Conservation (phyloP, 2,113 vertebrate genomes). For the Tamias sibiricus region DNA sequence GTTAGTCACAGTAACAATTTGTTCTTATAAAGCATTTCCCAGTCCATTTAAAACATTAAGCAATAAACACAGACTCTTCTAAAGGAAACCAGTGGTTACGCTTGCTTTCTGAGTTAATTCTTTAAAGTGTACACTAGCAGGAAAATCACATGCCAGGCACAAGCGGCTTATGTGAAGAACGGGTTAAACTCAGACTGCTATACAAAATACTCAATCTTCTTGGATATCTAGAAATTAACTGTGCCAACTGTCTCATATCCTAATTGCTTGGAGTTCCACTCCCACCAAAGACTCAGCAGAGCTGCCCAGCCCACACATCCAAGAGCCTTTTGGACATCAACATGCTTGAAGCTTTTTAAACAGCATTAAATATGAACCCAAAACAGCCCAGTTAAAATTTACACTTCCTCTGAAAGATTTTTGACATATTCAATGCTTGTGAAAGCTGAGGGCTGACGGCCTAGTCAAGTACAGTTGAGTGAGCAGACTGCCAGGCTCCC, state of each 20-base stretch:
- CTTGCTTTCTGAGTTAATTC: slow-evolving; percentile 40
- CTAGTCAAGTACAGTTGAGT: slow-evolving; percentile 92
- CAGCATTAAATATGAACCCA: slow-evolving; percentile 87
- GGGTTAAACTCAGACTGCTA: slow-evolving; percentile 74
- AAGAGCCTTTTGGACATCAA: slow-evolving; percentile 78
- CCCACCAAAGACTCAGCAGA: slow-evolving; percentile 63
- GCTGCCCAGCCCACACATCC: slow-evolving; percentile 59
- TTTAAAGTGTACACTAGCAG: slow-evolving; percentile 33
- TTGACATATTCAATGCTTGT: slow-evolving; percentile 89
- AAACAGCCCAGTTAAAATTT: slow-evolving; percentile 89
- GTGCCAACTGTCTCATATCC: slow-evolving; percentile 19
- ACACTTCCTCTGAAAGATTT: slow-evolving; percentile 89
- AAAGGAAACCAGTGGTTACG: slow-evolving; percentile 40
- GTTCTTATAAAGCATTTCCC: slow-evolving; percentile 61
- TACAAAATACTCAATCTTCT: slow-evolving; percentile 66
- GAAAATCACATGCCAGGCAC: slow-evolving; percentile 40
- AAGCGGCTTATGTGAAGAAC: slow-evolving; percentile 59
- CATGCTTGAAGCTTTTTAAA: slow-evolving; percentile 84
- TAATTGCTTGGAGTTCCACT: slow-evolving; percentile 78
- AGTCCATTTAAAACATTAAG: slow-evolving; percentile 56
- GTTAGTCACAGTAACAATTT: slow-evolving; percentile 66
- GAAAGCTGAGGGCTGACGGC: slow-evolving; percentile 90
- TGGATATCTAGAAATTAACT: slow-evolving; percentile 59
- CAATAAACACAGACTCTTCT: slow-evolving; percentile 50
- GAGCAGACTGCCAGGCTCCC: slow-evolving; percentile 88